Percentiles rank a stretch among this genome's conserved stretches.
Conservation (phyloP, 2,797 vertebrate genomes). For the Acanthurus lineatus region DNA sequence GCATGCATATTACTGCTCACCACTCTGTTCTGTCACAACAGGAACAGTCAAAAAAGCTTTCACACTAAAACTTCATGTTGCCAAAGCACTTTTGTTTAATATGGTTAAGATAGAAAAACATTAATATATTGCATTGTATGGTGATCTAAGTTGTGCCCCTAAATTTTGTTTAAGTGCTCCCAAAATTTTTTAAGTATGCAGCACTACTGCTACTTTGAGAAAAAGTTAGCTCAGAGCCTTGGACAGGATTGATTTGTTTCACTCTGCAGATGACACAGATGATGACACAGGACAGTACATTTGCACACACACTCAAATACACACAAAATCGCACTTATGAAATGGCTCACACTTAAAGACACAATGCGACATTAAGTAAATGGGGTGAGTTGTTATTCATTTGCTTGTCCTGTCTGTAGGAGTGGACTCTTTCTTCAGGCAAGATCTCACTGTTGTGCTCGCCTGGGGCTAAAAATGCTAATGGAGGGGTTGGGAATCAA, state of each 20-base stretch:
- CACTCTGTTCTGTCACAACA: no score
- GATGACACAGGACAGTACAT: neutral
- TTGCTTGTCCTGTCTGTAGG: constrained; percentile 12
- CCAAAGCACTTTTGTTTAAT: no score
- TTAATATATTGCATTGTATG: no score
- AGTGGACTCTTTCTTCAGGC: constrained; percentile 33
- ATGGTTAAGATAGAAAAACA: no score
- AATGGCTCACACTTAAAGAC: constrained; percentile 2
- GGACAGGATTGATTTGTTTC: neutral
- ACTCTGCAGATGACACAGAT: constrained; percentile 1
- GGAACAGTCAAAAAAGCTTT: no score
- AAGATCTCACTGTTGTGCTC: constrained; percentile 40
- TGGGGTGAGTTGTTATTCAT: neutral
- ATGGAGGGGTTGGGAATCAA: constrained; percentile 34
- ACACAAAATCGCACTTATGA: neutral
- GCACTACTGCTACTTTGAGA: no score
- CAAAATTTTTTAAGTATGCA: no score
- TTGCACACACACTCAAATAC: neutral
- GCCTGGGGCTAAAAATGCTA: constrained; percentile 45
- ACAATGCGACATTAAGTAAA: neutral
- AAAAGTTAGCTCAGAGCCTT: no score
- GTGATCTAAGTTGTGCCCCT: no score
- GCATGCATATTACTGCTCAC: no score
- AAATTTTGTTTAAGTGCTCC: no score
- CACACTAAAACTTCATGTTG: no score